Evolutionary conservation across 2,888 invertebrate genomes (phyloP).

Genomic region (Pimpla rufipes): DNA sequence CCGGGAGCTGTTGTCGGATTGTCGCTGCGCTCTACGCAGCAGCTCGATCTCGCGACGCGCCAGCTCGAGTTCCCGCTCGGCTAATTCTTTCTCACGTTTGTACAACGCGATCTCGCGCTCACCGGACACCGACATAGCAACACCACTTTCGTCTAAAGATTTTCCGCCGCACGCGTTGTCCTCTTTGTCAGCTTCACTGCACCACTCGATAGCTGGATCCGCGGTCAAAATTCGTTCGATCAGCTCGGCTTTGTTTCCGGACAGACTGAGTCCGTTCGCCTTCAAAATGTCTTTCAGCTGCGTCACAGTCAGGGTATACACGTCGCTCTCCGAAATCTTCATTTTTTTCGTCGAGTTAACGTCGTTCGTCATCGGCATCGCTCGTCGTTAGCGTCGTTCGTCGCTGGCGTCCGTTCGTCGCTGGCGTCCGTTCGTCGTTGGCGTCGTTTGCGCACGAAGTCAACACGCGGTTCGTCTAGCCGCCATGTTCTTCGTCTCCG

Average conservation of each 20-base stretch:
- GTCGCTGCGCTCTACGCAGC: conserved; percentile 15
- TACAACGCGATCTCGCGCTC: conserved; percentile 3
- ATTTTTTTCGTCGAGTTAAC: conserved; percentile 2
- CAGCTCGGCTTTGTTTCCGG: conserved; percentile 38
- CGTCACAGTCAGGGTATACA: conserved; percentile 4
- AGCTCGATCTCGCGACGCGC: conserved; percentile 60
- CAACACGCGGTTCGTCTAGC: neutral
- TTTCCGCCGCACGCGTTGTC: neutral
- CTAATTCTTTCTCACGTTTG: conserved; percentile 54
- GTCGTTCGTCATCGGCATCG: conserved; percentile 15
- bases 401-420: too few relatives aligned
- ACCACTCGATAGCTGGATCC: neutral
- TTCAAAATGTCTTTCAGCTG: conserved; percentile 14
- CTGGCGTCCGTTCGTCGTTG: neutral
- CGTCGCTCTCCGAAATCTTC: conserved; percentile 7
- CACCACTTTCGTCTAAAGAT: neutral
- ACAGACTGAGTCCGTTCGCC: neutral
- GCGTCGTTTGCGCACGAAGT: conserved; percentile 3
- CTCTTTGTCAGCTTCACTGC: neutral
- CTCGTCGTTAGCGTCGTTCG: neutral
- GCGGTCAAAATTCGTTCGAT: neutral
- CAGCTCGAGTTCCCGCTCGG: conserved; percentile 53
- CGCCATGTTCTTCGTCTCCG: conserved; percentile 15
- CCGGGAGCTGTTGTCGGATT: neutral
- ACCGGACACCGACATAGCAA: conserved; percentile 12